These are phyloP conservation scores for Apistogramma diplotaenia DNA, from an alignment of 2,113 vertebrate species.

Conservation along the genomic window DNA sequence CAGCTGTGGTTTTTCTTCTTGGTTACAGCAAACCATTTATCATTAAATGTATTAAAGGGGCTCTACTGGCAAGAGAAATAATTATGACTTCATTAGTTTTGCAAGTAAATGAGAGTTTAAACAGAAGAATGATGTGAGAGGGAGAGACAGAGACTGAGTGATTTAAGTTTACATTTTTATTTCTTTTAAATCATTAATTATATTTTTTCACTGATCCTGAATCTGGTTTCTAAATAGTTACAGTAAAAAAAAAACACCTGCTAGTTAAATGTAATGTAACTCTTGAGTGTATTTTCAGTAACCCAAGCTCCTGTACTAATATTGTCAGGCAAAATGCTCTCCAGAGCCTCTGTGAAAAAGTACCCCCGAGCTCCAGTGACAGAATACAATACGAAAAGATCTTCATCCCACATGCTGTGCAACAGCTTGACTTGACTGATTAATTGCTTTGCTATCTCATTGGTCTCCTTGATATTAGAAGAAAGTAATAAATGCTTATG, in stretches of 20 bases:
- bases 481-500: slow-evolving; percentile 58
- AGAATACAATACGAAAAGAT: slow-evolving; percentile 27
- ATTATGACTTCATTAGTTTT: no score
- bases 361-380: slow-evolving; percentile 35
- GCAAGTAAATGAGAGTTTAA: no score
- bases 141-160: no score
- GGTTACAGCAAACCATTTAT: neutral
- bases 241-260: neutral
- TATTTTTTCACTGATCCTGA: neutral
- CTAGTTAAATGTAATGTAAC: neutral
- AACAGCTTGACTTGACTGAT: slow-evolving; percentile 57
- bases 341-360: slow-evolving; percentile 11
- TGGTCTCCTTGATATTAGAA: slow-evolving; percentile 56
- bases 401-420: slow-evolving; percentile 29
- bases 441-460: slow-evolving; percentile 54
- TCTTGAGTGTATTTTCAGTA: neutral
- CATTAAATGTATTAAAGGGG: neutral
- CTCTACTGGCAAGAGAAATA: neutral
- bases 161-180: neutral
- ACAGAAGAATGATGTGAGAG: no score
- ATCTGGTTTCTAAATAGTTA: neutral
- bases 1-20: neutral
- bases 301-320: neutral
- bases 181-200: neutral
- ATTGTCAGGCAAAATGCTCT: slow-evolving; percentile 30